Percentiles rank a stretch among this genome's conserved stretches.
These are phyloP conservation scores for Mesochorus sp. DNA, from an alignment of 2,888 invertebrate genomes.

Conservation along the genomic window DNA sequence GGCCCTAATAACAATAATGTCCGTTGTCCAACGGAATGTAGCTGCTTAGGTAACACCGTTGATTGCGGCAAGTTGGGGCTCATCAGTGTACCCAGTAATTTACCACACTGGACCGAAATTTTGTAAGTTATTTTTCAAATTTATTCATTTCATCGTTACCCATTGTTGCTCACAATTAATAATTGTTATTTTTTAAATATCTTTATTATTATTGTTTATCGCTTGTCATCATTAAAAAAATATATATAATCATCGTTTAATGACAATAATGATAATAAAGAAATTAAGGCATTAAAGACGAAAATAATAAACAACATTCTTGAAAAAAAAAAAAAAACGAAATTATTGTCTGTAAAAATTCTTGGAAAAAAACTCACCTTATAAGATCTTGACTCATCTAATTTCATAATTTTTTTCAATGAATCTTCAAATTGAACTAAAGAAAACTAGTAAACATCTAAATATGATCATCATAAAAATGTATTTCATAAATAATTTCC, in stretches of 20 bases:
- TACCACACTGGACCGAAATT: constrained; percentile 80
- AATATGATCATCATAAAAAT: too few relatives aligned
- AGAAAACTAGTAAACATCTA: too few relatives aligned
- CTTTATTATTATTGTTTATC: too few relatives aligned
- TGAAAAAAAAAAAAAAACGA: too few relatives aligned
- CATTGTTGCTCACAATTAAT: background rate
- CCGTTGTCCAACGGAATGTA: constrained; percentile 78
- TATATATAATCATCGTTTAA: background rate
- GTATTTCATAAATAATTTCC: too few relatives aligned
- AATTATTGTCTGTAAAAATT: too few relatives aligned
- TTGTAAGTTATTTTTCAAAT: constrained; percentile 74
- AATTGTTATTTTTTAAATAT: background rate
- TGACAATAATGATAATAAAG: background rate
- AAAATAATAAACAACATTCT: too few relatives aligned
- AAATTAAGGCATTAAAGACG: too few relatives aligned
- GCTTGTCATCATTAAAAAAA: background rate
- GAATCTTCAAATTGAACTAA: too few relatives aligned
- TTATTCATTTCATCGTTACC: constrained; percentile 13
- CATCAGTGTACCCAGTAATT: constrained; percentile 76
- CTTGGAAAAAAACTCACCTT: too few relatives aligned
- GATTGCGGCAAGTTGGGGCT: constrained; percentile 77
- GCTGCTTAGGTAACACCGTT: constrained; percentile 78
- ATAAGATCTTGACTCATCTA: too few relatives aligned
- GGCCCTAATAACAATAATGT: constrained; percentile 60
- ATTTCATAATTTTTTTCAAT: too few relatives aligned